These are phyloP conservation scores for Aplysina aerophoba DNA, from an alignment of 37 sponge, comb jelly and placozoan genomes.

Conservation along the genomic window DNA sequence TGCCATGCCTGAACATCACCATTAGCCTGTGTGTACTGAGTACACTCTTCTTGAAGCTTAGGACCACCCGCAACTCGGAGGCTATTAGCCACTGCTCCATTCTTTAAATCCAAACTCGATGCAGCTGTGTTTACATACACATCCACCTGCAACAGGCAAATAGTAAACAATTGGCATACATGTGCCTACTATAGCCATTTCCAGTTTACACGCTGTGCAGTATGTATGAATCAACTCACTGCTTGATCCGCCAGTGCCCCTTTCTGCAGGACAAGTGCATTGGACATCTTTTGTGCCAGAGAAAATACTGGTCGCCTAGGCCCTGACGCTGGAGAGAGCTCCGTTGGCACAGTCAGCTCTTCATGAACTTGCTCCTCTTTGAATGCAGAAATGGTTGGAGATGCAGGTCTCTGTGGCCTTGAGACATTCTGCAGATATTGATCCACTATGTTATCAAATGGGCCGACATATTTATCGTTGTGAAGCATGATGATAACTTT, in stretches of 20 bases:
- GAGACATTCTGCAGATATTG: neutral
- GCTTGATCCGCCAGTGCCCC: neutral
- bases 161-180: neutral
- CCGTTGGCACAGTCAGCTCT: neutral
- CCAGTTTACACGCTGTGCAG: neutral
- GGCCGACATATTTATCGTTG: neutral
- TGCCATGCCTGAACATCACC: constrained; percentile 19
- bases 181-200: neutral
- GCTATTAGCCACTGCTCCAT: constrained; percentile 4
- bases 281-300: no score
- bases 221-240: neutral
- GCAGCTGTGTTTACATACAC: constrained; percentile 16
- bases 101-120: neutral
- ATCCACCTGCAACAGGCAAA: constrained; percentile 15
- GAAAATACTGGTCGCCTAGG: neutral
- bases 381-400: neutral
- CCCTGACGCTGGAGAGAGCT: neutral
- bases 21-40: neutral
- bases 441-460: neutral
- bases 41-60: neutral
- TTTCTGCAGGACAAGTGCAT: neutral
- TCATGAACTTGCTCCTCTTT: no score
- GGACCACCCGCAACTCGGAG: neutral
- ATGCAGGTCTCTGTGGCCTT: neutral
- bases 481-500: neutral